These are phyloP conservation scores for Propsilocerus akamusi DNA, from an alignment of 1,140 invertebrate species.

Conservation along the genomic window DNA sequence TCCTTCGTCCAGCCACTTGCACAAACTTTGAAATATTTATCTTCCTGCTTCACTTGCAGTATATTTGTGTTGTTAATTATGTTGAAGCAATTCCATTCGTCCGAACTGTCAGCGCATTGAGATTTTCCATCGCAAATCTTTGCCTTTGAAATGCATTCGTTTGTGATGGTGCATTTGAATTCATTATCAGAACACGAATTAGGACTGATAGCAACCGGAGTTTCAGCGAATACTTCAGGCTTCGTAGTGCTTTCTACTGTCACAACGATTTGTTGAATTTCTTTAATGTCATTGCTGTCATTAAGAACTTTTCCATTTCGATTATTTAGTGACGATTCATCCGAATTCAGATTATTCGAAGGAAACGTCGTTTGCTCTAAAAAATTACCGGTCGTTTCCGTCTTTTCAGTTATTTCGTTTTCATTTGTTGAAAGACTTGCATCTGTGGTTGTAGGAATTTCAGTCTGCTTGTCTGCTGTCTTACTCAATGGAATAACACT, in stretches of 20 bases:
- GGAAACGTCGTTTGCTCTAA: conserved; percentile 9
- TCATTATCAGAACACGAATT: conserved; percentile 22
- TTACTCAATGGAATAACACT: conserved; percentile 9
- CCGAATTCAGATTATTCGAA: conserved; percentile 5
- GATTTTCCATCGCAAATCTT: conserved; percentile 37
- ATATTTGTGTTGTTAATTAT: conserved; percentile 9
- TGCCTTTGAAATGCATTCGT: conserved; percentile 32
- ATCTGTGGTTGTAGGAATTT: conserved; percentile 7
- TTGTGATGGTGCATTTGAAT: conserved; percentile 35
- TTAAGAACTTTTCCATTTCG: neutral
- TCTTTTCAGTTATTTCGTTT: conserved; percentile 11
- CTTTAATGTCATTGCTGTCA: neutral
- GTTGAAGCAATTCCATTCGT: conserved; percentile 38
- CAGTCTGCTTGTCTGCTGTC: conserved; percentile 14
- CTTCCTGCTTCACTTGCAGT: neutral
- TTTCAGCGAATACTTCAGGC: neutral
- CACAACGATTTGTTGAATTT: too few relatives aligned
- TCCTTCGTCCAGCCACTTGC: conserved; percentile 30
- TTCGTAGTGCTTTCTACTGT: neutral
- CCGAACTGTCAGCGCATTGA: conserved; percentile 40
- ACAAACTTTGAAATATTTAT: conserved; percentile 20
- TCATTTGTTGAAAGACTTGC: conserved; percentile 13
- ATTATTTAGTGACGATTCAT: conserved; percentile 5
- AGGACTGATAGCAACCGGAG: too few relatives aligned
- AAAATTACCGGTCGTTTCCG: conserved; percentile 9